Evolutionary conservation across 2,797 vertebrate genomes (phyloP).

Genomic region (Synanceia verrucosa): DNA sequence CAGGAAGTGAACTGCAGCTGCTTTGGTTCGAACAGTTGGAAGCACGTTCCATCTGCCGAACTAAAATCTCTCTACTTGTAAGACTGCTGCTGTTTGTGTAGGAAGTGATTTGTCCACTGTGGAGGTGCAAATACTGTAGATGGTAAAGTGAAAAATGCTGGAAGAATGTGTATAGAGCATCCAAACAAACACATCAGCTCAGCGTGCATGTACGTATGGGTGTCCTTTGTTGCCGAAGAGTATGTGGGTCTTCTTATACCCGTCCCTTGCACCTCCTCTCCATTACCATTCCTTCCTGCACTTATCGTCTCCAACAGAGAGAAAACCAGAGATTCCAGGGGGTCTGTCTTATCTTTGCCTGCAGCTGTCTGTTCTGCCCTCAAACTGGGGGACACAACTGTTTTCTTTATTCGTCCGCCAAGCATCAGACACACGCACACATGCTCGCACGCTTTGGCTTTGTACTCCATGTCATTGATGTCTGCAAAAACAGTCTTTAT

Average conservation of each 20-base stretch:
- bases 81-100: background rate
- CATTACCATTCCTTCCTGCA: conserved; percentile 23
- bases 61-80: conserved; percentile 15
- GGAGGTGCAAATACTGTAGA: background rate
- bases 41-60: conserved; percentile 9
- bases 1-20: conserved; percentile 51
- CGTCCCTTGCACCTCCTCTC: background rate
- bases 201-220: background rate
- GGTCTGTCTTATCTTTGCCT: conserved; percentile 41
- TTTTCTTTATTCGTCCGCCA: conserved; percentile 33
- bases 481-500: background rate
- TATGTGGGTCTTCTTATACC: conserved; percentile 8
- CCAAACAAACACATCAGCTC: background rate
- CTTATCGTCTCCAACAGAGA: conserved; percentile 33
- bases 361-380: conserved; percentile 44
- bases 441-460: background rate
- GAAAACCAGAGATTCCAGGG: conserved; percentile 18
- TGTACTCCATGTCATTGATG: background rate
- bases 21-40: conserved; percentile 33
- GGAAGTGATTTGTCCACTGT: background rate
- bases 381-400: conserved; percentile 23
- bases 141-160: background rate
- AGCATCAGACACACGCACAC: conserved; percentile 1
- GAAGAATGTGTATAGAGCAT: background rate
- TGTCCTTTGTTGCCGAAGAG: background rate